Percentiles rank a stretch among this genome's conserved stretches.
phyloP scores from a whole-genome alignment of 2,113 vertebrate species.

The Oryzias woworae region DNA sequence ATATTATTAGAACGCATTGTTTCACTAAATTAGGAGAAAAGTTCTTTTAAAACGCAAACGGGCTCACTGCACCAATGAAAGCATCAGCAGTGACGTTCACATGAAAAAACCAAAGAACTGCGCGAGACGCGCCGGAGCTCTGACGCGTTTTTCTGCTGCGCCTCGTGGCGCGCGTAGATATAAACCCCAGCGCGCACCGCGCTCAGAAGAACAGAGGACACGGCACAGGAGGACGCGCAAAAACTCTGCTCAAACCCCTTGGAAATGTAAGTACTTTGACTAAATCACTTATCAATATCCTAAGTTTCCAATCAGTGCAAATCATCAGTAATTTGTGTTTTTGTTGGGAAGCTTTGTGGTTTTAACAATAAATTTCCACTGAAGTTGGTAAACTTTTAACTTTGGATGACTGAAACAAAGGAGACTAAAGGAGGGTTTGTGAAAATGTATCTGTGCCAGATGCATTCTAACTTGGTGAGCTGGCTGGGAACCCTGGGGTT shows the following conservation, averaged over 20 bases:
- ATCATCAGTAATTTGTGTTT: neutral
- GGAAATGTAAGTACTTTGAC: slow-evolving; percentile 58
- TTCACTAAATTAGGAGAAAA: slow-evolving; percentile 15
- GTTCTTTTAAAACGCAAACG: slow-evolving; percentile 4
- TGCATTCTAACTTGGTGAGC: slow-evolving; percentile 85
- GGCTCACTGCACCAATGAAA: slow-evolving; percentile 36
- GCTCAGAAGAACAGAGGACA: slow-evolving; percentile 44
- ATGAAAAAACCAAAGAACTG: slow-evolving; percentile 44
- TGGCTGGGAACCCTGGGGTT: slow-evolving; percentile 86
- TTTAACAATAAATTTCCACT: neutral
- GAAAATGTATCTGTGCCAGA: slow-evolving; percentile 65
- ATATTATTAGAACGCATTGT: slow-evolving; percentile 15
- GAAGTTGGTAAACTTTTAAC: neutral
- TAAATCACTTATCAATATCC: neutral
- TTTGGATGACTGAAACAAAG: neutral
- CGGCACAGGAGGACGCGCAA: slow-evolving; percentile 31
- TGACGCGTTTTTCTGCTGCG: slow-evolving; percentile 51
- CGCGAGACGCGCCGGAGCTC: slow-evolving; percentile 38
- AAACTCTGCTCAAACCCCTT: slow-evolving; percentile 18
- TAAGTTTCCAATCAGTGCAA: neutral
- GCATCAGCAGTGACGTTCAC: slow-evolving; percentile 69
- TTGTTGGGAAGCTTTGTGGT: neutral
- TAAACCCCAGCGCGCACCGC: slow-evolving; percentile 56
- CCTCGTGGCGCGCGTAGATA: slow-evolving; percentile 45
- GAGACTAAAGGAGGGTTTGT: no score